Evolutionary conservation across 2,113 vertebrate species (phyloP).

Genomic region (Ochotona curzoniae): DNA sequence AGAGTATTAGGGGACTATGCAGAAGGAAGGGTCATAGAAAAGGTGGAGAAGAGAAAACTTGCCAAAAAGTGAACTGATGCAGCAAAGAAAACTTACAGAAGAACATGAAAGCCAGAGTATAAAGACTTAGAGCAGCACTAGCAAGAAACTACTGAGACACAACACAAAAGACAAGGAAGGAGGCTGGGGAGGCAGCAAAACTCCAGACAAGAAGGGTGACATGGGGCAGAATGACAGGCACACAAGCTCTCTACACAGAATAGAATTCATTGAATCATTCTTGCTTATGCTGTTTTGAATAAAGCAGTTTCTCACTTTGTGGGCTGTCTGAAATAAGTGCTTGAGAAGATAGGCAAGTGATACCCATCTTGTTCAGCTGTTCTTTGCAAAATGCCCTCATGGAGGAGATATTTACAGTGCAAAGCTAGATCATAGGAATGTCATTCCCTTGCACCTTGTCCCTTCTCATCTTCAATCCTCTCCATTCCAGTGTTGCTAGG

Average conservation of each 20-base stretch:
- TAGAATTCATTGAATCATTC: neutral
- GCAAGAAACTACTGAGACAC: neutral
- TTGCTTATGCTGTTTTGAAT: neutral
- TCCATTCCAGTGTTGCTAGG: neutral
- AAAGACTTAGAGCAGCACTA: neutral
- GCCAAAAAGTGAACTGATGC: neutral
- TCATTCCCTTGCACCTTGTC: neutral
- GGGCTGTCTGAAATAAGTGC: neutral
- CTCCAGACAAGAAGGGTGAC: no score
- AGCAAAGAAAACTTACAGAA: neutral
- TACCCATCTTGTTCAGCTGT: neutral
- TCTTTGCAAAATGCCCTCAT: neutral
- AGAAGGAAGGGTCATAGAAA: neutral
- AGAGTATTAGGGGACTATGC: constrained; percentile 40
- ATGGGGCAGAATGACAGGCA: neutral
- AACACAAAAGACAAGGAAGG: neutral
- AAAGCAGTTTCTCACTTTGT: constrained; percentile 15
- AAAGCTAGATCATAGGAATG: neutral
- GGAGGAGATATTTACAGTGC: neutral
- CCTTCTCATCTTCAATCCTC: neutral
- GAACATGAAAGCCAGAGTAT: neutral
- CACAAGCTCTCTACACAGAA: neutral
- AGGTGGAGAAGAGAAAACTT: constrained; percentile 47
- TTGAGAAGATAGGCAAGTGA: neutral
- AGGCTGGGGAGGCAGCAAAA: neutral